Evolutionary conservation across 1,140 invertebrate genomes (phyloP).

Genomic region (Pseudomyrmex cubaensis): DNA sequence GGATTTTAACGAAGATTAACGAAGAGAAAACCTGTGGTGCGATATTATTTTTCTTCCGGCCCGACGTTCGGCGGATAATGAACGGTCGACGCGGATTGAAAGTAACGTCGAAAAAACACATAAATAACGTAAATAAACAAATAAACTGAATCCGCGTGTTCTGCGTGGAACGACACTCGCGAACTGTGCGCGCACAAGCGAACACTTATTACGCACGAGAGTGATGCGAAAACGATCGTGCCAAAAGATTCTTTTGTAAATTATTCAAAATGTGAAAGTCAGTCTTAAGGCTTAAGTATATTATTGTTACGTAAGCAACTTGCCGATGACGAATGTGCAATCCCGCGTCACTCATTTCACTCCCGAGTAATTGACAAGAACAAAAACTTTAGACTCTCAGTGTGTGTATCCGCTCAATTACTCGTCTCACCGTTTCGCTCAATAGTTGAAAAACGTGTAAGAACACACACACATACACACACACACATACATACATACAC

Average conservation of each 20-base stretch:
- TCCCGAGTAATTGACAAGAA: too few species aligned
- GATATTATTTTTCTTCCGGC: neutral
- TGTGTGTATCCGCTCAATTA: too few species aligned
- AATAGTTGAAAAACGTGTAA: too few species aligned
- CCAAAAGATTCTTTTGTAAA: conserved; percentile 35
- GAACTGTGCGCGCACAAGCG: neutral
- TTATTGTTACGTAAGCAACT: too few species aligned
- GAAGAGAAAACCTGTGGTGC: neutral
- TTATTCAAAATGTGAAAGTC: conserved; percentile 3
- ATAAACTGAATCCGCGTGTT: neutral
- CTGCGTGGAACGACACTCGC: neutral
- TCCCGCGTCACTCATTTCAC: too few species aligned
- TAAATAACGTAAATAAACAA: neutral
- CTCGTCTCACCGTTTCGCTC: too few species aligned
- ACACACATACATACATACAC: too few species aligned
- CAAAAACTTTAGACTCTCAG: too few species aligned
- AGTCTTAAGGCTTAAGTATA: neutral
- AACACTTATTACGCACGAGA: neutral
- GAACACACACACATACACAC: too few species aligned
- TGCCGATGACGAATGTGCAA: too few species aligned
- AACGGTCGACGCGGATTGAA: conserved; percentile 16
- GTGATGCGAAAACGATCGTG: conserved; percentile 20
- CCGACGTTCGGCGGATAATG: conserved; percentile 6
- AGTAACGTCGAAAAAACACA: conserved; percentile 19
- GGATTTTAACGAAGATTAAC: neutral